Percentiles rank a stretch among this genome's conserved stretches.
Evolutionary conservation across 2,113 vertebrate genomes (phyloP).

Genomic region (Agelaius phoeniceus): DNA sequence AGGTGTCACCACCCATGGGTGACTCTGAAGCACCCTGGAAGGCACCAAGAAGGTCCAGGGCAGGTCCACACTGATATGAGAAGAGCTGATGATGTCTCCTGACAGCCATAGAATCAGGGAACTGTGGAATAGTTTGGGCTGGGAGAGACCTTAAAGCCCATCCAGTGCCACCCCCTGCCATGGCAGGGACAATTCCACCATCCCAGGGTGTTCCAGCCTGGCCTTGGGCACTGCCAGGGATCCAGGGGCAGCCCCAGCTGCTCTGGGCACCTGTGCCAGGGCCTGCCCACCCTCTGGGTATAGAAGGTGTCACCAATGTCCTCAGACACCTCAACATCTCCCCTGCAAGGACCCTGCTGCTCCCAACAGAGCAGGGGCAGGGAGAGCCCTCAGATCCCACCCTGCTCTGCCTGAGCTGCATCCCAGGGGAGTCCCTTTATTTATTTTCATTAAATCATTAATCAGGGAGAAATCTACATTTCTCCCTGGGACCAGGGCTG

Average conservation of each 20-base stretch:
- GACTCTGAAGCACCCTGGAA: neutral
- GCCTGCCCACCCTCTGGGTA: fast-evolving
- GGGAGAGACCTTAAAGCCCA: neutral
- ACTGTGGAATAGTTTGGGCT: neutral
- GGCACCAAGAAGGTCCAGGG: neutral
- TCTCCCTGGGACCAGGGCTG: fast-evolving
- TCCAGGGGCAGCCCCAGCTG: neutral
- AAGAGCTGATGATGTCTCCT: neutral
- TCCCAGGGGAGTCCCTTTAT: neutral
- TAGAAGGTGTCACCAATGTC: neutral
- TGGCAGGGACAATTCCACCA: neutral
- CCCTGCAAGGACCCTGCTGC: neutral
- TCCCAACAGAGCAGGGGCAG: fast-evolving
- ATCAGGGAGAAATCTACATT: no score
- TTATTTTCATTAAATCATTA: no score
- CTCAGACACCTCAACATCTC: fast-evolving
- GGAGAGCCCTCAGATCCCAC: neutral
- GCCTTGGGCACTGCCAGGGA: neutral
- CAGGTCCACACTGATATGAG: neutral
- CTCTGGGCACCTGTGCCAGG: neutral
- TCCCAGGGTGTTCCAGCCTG: neutral
- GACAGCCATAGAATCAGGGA: neutral
- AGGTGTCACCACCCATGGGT: neutral
- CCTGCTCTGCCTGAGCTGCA: neutral
- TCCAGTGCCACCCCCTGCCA: neutral